Evolutionary conservation across 2,113 vertebrate species (phyloP).

Genomic region (Clinocottus analis): DNA sequence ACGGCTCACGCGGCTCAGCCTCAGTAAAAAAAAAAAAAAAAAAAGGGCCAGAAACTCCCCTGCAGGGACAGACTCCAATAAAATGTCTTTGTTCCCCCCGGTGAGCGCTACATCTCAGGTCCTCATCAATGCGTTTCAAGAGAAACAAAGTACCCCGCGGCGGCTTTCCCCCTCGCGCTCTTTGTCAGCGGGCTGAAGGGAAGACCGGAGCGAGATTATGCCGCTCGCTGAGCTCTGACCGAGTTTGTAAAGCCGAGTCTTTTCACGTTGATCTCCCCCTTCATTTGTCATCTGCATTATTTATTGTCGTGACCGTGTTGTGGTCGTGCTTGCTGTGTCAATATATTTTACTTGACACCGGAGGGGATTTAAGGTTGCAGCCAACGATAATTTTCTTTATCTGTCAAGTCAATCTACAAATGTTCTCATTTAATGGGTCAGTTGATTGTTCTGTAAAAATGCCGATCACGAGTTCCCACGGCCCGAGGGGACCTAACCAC

Average conservation of each 20-base stretch:
- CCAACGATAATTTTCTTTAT: neutral
- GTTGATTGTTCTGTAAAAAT: neutral
- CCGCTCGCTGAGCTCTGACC: constrained; percentile 26
- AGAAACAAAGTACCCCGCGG: constrained; percentile 59
- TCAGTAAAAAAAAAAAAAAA: constrained; percentile 52
- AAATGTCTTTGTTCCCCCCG: constrained; percentile 76
- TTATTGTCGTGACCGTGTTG: neutral
- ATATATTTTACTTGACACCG: neutral
- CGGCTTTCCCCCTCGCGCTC: constrained; percentile 28
- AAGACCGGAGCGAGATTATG: constrained; percentile 11
- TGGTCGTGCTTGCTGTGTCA: neutral
- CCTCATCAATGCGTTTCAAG: constrained; percentile 71
- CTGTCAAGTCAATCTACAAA: neutral
- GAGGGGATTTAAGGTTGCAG: neutral
- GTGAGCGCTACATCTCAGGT: constrained; percentile 60
- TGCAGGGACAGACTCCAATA: constrained; percentile 72
- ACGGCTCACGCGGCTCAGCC: constrained; percentile 58
- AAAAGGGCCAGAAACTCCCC: constrained; percentile 67
- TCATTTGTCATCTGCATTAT: neutral
- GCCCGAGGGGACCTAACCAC: neutral
- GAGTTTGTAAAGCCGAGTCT: constrained; percentile 39
- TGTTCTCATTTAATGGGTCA: neutral
- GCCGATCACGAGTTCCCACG: neutral
- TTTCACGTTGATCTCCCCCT: neutral
- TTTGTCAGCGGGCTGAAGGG: constrained; percentile 40